These are phyloP conservation scores for Platichthys flesus DNA, from an alignment of 2,113 vertebrate genomes.

Conservation along the genomic window DNA sequence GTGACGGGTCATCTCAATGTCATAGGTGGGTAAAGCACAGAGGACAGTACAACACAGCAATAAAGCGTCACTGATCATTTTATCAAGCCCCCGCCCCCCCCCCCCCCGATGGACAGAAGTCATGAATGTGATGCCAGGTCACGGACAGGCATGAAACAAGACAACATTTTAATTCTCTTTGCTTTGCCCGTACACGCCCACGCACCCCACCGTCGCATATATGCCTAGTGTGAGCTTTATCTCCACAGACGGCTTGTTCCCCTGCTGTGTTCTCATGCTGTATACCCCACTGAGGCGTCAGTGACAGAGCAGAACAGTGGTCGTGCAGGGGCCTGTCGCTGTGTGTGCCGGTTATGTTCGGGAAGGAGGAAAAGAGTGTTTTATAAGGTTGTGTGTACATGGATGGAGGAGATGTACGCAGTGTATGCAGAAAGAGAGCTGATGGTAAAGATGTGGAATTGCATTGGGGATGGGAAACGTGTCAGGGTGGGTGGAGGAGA, in stretches of 20 bases:
- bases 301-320: slow-evolving; percentile 36
- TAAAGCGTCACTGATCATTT: too few species aligned
- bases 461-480: background rate
- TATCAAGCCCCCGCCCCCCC: too few species aligned
- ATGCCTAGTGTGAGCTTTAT: slow-evolving; percentile 31
- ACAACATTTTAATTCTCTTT: slow-evolving; percentile 46
- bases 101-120: slow-evolving; percentile 10
- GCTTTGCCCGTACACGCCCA: slow-evolving; percentile 15
- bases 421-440: background rate
- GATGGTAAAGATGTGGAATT: slow-evolving; percentile 17
- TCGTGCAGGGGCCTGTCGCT: background rate
- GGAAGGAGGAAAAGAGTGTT: slow-evolving; percentile 6
- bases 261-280: slow-evolving; percentile 30
- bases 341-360: slow-evolving; percentile 12
- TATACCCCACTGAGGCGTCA: slow-evolving; percentile 19
- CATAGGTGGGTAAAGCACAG: slow-evolving; percentile 82
- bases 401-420: slow-evolving; percentile 26
- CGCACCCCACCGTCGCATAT: background rate
- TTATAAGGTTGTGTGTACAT: slow-evolving; percentile 13
- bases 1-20: slow-evolving; percentile 93
- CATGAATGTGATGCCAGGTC: slow-evolving; percentile 31
- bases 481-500: background rate
- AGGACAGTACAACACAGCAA: background rate
- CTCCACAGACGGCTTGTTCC: slow-evolving; percentile 44
- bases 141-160: slow-evolving; percentile 5